Evolutionary conservation across 2,888 invertebrate species (phyloP).

Genomic region (Tipula unca): DNA sequence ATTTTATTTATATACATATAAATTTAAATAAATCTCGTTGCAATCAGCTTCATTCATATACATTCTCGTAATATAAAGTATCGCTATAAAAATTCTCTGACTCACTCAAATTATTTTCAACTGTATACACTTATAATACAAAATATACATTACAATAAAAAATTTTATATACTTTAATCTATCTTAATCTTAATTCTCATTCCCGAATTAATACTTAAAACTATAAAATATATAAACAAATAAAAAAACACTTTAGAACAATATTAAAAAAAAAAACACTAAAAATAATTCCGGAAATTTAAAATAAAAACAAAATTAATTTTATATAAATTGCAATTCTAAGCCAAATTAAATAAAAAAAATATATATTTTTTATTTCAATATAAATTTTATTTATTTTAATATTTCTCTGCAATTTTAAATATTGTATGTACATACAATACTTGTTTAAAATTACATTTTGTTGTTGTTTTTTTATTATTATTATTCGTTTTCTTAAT

Average conservation of each 20-base stretch:
- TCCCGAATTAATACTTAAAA: neutral
- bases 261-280: neutral
- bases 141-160: neutral
- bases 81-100: neutral
- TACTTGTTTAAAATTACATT: neutral
- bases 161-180: neutral
- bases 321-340: neutral
- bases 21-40: no score
- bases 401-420: neutral
- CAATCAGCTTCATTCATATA: no score
- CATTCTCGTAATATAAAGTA: neutral
- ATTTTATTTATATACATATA: no score
- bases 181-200: neutral
- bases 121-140: neutral
- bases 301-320: neutral
- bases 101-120: neutral
- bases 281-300: neutral
- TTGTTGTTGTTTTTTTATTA: neutral
- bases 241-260: neutral
- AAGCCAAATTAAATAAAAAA: neutral
- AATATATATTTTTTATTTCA: neutral
- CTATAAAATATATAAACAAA: neutral
- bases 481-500: slow-evolving; percentile 9
- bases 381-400: neutral
- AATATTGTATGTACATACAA: neutral